Evolutionary conservation across 2,797 vertebrate species (phyloP), one percentile per base, ranked within the genome.

Genomic region (Manis crassicaudata): DNA sequence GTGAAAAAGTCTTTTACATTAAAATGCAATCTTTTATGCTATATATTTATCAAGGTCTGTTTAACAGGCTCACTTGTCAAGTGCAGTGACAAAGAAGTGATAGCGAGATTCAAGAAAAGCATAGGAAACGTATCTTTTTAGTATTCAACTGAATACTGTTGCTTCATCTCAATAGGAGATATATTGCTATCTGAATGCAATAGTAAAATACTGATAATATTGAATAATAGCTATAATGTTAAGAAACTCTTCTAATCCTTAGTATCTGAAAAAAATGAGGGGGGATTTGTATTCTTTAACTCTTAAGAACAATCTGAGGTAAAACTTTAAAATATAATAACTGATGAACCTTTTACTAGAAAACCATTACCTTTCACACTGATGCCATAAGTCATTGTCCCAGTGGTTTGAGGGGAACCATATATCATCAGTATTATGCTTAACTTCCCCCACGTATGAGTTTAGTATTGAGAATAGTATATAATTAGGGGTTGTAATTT

Each of bases 41-140:
- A 80, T 96, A 96, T 97, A 98, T 98, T 97, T 98, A 97, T 97
- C 97, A 97, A 65, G 79, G 70, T 97, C 95, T 97, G 89, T 94
- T 95, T 94, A 98, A 98, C 96, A 96, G 92, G 27, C 94, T 97
- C 73, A 52, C 88, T 96, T 98, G 97, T 97, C 96, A 97, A 91
- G 73, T 70, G 70, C 62, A 88, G 54, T 92, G 90, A 98, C 98
- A 95, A 97, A 97, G 65, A 96, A 98, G 90, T 90, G 90, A 98
- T 82, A 89, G 40, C 80, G 82, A 95, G 87, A 85, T 98, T 98
- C 87, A 92, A 95, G 96, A 29, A 85, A 97, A 94, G 10, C 10
- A 91, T 92, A 95, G 50, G 91, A 65, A 96, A 82, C 67, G 68
- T 37, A 46, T 86, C 25, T 16, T 95, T 80, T 54, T 32, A 73